These are phyloP conservation scores for Diadumene lineata DNA, from an alignment of 92 coral and sea anemone genomes.

Conservation along the genomic window DNA sequence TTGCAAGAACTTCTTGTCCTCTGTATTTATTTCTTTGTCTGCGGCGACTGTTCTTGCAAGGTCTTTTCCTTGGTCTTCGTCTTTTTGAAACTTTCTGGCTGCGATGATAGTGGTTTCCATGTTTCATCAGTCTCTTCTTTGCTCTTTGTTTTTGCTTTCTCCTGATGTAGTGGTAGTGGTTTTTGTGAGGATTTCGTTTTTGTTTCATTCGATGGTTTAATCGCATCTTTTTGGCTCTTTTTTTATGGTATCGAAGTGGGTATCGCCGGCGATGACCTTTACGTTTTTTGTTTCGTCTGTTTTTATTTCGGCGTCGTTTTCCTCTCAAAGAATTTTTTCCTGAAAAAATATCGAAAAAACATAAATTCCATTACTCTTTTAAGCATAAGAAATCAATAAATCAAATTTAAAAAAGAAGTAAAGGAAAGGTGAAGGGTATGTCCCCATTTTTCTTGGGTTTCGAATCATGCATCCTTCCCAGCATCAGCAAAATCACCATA, in stretches of 20 bases:
- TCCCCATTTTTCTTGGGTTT: too few species aligned
- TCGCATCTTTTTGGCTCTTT: not conserved
- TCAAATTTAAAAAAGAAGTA: too few species aligned
- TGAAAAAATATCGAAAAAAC: not conserved
- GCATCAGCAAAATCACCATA: too few species aligned
- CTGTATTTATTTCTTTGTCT: not conserved
- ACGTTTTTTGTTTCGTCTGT: not conserved
- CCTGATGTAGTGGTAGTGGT: conserved; percentile 1
- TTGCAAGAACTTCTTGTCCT: not conserved
- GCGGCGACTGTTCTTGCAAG: not conserved
- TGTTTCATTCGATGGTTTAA: not conserved
- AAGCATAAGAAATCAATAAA: too few species aligned
- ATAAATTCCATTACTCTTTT: too few species aligned
- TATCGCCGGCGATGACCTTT: not conserved
- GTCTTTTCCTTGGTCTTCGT: not conserved
- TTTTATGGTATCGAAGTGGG: not conserved
- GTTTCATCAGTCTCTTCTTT: not conserved
- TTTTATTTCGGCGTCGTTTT: not conserved
- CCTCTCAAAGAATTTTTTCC: conserved; percentile 7
- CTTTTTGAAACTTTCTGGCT: not conserved
- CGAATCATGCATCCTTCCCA: too few species aligned
- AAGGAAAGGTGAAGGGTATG: too few species aligned
- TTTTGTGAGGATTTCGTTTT: not conserved
- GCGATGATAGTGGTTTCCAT: not conserved
- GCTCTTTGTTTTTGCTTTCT: not conserved